phyloP scores from a whole-genome alignment of 2,797 vertebrate genomes.

The Discoglossus pictus region DNA sequence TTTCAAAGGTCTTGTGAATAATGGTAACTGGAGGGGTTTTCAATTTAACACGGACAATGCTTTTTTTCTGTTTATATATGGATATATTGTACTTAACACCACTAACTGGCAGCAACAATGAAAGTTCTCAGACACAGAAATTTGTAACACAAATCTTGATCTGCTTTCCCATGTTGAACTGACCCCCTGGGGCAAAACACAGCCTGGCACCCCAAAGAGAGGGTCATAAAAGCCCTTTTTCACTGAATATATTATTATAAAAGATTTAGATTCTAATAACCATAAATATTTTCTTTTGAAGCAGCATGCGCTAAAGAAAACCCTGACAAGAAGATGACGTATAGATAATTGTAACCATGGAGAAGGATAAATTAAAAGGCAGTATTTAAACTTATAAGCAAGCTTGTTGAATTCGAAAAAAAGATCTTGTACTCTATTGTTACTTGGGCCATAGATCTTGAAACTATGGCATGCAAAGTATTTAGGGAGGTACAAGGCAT shows the following conservation, averaged over 20 bases:
- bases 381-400: conserved; percentile 53
- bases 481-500: conserved; percentile 35
- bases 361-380: conserved; percentile 58
- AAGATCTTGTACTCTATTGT: conserved; percentile 24
- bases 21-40: neutral
- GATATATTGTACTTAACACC: conserved; percentile 46
- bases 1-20: conserved; percentile 17
- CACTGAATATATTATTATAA: conserved; percentile 55
- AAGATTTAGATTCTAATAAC: conserved; percentile 61
- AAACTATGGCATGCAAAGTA: conserved; percentile 47
- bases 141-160: conserved; percentile 50
- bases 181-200: conserved; percentile 30
- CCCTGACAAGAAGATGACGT: conserved; percentile 54
- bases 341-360: conserved; percentile 56
- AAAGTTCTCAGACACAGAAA: conserved; percentile 36
- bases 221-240: conserved; percentile 55
- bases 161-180: conserved; percentile 29
- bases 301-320: conserved; percentile 49
- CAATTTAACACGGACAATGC: neutral
- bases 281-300: conserved; percentile 62
- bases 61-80: conserved; percentile 26
- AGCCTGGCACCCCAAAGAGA: conserved; percentile 34
- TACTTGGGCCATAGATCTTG: conserved; percentile 39
- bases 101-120: conserved; percentile 34
- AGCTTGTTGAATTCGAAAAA: conserved; percentile 41